Evolutionary conservation across 2,113 vertebrate species (phyloP).

Genomic region (Ia io): DNA sequence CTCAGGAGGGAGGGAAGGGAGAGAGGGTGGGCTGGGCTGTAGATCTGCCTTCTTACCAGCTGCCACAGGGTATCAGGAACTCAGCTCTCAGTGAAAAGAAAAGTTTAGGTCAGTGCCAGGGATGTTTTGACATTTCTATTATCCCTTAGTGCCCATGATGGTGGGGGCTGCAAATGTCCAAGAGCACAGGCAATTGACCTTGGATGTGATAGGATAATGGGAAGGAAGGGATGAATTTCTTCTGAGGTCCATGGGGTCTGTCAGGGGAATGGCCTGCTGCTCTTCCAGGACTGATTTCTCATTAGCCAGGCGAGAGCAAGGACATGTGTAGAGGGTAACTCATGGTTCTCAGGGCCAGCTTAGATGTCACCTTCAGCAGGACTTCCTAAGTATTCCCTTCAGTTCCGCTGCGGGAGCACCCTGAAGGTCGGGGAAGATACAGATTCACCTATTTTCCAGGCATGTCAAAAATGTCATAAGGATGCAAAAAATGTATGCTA

Average conservation of each 20-base stretch:
- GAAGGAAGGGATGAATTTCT: not conserved
- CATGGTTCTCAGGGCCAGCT: not conserved
- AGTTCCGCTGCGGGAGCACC: fast-evolving
- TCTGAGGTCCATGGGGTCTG: not conserved
- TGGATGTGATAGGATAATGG: constrained; percentile 66
- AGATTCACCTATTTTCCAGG: not conserved
- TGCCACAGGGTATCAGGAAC: constrained; percentile 53
- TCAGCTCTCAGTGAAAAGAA: constrained; percentile 56
- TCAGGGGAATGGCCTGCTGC: not conserved
- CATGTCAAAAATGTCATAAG: not conserved
- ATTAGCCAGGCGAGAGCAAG: not conserved
- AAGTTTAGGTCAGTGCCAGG: constrained; percentile 82
- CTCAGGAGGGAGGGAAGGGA: not conserved
- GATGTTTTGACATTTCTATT: constrained; percentile 82
- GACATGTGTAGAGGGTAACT: not conserved
- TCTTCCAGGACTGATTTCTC: not conserved
- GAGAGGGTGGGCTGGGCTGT: not conserved
- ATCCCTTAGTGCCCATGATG: constrained; percentile 55
- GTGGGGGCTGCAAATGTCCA: constrained; percentile 70
- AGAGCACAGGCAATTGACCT: constrained; percentile 76
- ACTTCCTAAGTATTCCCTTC: not conserved
- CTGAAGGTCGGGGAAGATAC: not conserved
- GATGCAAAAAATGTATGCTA: not conserved
- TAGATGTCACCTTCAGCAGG: not conserved
- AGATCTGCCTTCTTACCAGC: constrained; percentile 60